These are phyloP conservation scores for Scaptodrosophila latifasciaeformis DNA, from an alignment of 2,888 invertebrate species.

Conservation along the genomic window DNA sequence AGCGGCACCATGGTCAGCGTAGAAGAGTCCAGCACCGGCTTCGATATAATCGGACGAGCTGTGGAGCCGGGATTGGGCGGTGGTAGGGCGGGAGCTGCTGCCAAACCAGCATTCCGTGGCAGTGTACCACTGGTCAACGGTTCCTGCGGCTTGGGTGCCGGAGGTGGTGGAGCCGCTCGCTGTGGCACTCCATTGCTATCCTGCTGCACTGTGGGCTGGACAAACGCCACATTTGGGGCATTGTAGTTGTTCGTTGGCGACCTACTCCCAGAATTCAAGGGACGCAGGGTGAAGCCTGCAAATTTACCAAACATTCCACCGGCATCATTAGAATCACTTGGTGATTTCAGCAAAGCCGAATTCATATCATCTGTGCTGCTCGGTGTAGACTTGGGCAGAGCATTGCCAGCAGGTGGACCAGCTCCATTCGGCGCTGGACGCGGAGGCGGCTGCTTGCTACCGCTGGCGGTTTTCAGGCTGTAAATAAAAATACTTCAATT, in stretches of 20 bases:
- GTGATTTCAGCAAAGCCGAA: constrained; percentile 80
- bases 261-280: constrained; percentile 67
- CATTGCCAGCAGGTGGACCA: constrained; percentile 48
- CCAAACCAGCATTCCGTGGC: constrained; percentile 43
- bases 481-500: constrained; percentile 21
- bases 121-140: constrained; percentile 45
- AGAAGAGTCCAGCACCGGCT: constrained; percentile 87
- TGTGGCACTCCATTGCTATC: constrained; percentile 73
- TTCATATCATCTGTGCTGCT: constrained; percentile 83
- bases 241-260: constrained; percentile 65
- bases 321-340: constrained; percentile 77
- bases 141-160: constrained; percentile 74
- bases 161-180: constrained; percentile 80
- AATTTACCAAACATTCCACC: constrained; percentile 88
- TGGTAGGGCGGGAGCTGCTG: constrained; percentile 78
- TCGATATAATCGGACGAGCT: constrained; percentile 86
- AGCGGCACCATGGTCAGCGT: constrained; percentile 75
- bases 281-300: constrained; percentile 86
- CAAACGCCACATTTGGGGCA: constrained; percentile 78
- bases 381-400: constrained; percentile 77
- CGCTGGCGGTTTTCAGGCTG: constrained; percentile 70
- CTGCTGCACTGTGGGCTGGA: constrained; percentile 72
- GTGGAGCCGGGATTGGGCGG: constrained; percentile 80
- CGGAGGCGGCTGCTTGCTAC: constrained; percentile 48
- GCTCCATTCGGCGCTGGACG: constrained; percentile 44